Percentiles rank a stretch among this genome's conserved stretches.
These are phyloP conservation scores for Globodera rostochiensis DNA, from an alignment of 1,140 invertebrate species.

Conservation along the genomic window DNA sequence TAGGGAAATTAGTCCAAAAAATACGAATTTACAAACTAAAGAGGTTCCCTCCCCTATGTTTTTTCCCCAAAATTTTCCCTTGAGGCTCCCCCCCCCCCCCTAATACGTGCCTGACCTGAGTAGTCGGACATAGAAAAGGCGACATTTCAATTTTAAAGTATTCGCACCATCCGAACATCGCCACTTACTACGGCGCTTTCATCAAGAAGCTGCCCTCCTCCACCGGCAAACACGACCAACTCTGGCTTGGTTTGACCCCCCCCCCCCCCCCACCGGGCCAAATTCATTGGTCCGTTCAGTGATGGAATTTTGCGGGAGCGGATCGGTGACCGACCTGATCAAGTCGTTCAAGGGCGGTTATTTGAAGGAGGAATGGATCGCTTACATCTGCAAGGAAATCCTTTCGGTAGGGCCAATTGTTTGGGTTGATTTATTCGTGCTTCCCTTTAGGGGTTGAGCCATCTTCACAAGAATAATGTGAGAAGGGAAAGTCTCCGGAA, in stretches of 20 bases:
- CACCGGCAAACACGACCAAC: slow-evolving; percentile 96
- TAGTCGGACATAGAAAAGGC: too few relatives aligned
- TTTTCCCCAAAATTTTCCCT: too few relatives aligned
- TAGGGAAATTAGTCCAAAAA: too few relatives aligned
- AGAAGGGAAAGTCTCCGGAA: neutral
- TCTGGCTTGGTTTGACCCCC: slow-evolving; percentile 68
- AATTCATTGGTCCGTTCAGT: slow-evolving; percentile 74
- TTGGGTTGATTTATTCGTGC: neutral
- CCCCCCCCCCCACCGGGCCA: slow-evolving; percentile 72
- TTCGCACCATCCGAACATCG: slow-evolving; percentile 98
- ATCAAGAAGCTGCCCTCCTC: slow-evolving; percentile 89
- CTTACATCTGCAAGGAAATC: slow-evolving; percentile 97
- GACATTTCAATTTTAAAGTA: slow-evolving; percentile 73
- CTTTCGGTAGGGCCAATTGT: slow-evolving; percentile 68
- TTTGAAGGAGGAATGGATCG: slow-evolving; percentile 99
- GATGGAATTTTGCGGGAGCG: slow-evolving; percentile 99
- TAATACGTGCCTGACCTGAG: too few relatives aligned
- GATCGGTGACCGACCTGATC: slow-evolving; percentile 96
- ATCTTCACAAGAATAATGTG: slow-evolving; percentile 92
- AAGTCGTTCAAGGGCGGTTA: slow-evolving; percentile 97
- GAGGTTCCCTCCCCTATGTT: neutral
- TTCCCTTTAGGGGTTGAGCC: slow-evolving; percentile 79
- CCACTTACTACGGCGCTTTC: slow-evolving; percentile 99
- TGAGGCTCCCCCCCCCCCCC: too few relatives aligned
- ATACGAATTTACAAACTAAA: too few relatives aligned